Percentiles rank a stretch among this genome's conserved stretches.
phyloP scores from a whole-genome alignment of 2,113 vertebrate species.

The Nicator chloris region DNA sequence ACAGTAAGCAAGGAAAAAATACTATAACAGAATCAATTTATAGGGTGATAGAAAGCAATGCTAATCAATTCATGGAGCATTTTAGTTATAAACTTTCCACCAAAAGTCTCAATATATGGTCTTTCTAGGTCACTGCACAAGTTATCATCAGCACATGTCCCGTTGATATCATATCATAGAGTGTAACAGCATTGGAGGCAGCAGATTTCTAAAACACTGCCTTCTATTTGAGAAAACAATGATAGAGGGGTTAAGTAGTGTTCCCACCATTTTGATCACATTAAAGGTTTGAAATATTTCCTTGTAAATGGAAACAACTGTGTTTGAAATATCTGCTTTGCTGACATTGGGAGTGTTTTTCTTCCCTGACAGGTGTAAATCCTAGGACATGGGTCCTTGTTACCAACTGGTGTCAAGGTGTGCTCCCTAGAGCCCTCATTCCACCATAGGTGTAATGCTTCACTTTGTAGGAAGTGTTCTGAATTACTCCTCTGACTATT shows the following conservation, averaged over 20 bases:
- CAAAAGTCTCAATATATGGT: background rate
- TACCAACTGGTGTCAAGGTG: background rate
- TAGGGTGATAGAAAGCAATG: background rate
- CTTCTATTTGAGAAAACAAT: background rate
- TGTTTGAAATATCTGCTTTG: slow-evolving; percentile 31
- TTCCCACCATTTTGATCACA: background rate
- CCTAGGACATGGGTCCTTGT: background rate
- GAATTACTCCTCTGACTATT: background rate
- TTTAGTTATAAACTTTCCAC: background rate
- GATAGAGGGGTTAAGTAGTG: background rate
- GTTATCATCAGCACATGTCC: background rate
- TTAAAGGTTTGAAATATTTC: slow-evolving; percentile 38
- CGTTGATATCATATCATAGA: background rate
- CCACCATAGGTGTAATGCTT: background rate
- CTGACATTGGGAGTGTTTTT: background rate
- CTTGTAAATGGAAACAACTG: background rate
- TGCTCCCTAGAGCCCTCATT: background rate
- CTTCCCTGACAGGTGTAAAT: slow-evolving; percentile 13
- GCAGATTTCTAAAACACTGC: background rate
- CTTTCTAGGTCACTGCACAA: background rate
- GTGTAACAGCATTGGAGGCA: background rate
- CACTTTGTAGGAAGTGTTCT: background rate
- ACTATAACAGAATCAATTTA: background rate
- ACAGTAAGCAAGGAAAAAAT: background rate
- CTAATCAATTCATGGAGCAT: background rate